Conservation (phyloP, 1,140 invertebrate genomes). For the Nasonia longicornis region DNA sequence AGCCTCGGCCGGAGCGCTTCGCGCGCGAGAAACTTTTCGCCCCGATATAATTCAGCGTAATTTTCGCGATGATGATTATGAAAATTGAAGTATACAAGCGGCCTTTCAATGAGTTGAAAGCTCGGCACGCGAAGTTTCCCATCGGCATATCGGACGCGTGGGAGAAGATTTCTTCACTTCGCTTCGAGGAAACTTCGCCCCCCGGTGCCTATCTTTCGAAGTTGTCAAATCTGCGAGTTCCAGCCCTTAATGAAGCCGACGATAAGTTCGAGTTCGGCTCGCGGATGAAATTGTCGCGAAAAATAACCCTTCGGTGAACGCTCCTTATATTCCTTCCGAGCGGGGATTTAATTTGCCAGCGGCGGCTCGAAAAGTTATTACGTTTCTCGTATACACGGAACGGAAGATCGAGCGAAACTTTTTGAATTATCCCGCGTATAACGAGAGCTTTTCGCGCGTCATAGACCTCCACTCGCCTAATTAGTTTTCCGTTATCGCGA, state of each 20-base stretch:
- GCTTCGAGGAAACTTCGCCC: slow-evolving; percentile 11
- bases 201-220: neutral
- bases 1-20: neutral
- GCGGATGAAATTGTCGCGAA: neutral
- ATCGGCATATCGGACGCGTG: neutral
- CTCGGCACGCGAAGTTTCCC: slow-evolving; percentile 7
- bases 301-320: neutral
- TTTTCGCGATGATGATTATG: slow-evolving; percentile 31
- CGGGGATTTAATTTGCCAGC: neutral
- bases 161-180: slow-evolving; percentile 20
- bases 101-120: neutral
- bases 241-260: slow-evolving; percentile 29
- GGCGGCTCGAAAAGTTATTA: neutral
- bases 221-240: slow-evolving; percentile 38
- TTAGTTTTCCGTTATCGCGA: neutral
- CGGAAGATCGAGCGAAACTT: neutral
- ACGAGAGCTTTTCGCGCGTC: neutral
- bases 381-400: neutral
- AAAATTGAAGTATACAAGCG: slow-evolving; percentile 36
- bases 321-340: neutral
- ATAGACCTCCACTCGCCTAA: neutral
- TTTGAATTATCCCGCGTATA: neutral
- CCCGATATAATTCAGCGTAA: slow-evolving; percentile 11
- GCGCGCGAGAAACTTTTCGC: neutral
- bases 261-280: slow-evolving; percentile 12